phyloP scores from a whole-genome alignment of 2,888 invertebrate genomes.

The Melanophora roralis region DNA sequence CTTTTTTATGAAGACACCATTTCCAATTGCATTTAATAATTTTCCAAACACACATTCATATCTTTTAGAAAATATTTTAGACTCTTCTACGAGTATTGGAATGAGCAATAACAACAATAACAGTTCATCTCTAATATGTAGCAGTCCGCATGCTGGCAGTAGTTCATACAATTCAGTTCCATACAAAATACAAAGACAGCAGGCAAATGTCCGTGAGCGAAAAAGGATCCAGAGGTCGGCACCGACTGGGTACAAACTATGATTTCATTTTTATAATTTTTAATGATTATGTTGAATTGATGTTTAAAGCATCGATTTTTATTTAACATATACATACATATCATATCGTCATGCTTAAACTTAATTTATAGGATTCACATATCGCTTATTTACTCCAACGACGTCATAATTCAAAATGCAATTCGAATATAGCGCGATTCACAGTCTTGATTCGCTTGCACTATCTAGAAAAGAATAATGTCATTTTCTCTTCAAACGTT shows the following conservation, averaged over 20 bases:
- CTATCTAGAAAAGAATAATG: too few species aligned
- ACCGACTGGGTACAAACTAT: constrained; percentile 85
- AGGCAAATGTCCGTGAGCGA: constrained; percentile 97
- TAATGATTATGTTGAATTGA: constrained; percentile 18
- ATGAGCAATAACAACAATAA: constrained; percentile 67
- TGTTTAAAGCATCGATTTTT: constrained; percentile 1
- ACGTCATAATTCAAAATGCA: too few species aligned
- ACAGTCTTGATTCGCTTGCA: too few species aligned
- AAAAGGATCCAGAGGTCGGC: constrained; percentile 99
- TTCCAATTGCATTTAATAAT: too few species aligned
- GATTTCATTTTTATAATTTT: constrained; percentile 70
- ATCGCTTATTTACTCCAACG: too few species aligned
- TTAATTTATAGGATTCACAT: too few species aligned
- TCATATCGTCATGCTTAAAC: too few species aligned
- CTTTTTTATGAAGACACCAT: too few species aligned
- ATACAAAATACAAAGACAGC: constrained; percentile 90
- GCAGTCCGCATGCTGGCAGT: constrained; percentile 69
- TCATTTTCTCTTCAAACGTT: neutral
- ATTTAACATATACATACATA: neutral
- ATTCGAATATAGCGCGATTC: too few species aligned
- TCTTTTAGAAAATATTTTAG: constrained; percentile 69
- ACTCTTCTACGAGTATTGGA: constrained; percentile 71
- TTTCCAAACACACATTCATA: too few species aligned
- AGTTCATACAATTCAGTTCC: constrained; percentile 65
- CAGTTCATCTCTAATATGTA: constrained; percentile 67